Evolutionary conservation across 92 coral and sea anemone genomes (phyloP), one percentile per base, ranked within the genome.

Genomic region (Ricordea florida): DNA sequence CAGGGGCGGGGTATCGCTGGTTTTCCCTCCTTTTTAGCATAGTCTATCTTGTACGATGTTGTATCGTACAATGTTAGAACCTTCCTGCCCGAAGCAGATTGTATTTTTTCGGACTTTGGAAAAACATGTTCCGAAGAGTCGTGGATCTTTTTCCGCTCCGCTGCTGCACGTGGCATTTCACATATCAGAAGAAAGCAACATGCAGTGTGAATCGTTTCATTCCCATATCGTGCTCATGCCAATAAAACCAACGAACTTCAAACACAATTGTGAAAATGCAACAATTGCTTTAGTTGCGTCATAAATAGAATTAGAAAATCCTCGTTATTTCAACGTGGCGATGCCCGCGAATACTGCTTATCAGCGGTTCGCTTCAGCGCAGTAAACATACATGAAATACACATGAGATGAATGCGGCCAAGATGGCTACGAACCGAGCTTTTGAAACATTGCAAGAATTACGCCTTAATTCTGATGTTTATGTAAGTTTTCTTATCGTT

Each of bases 1-100:
- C 89, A 84, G 9, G 93, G 97, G 38, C 97, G 81, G 24, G 78
- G 81, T 4, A 66, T 38, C 4, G 91, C 82, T 26, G 92, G 97
- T 43, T 63, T 69, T 8, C 90, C 90, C 27, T 68, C 83, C 40
- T 96, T 96, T 57, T 69, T 75, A 27, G 88, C 92, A 51, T 62
- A 96, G 55, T 89, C 93, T 10, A 86, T 70, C 15, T 93, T 69
- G 71, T 96, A 96, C 10, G 97, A 96, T 14, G 97, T 80, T 30
- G 67, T 22, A 15, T 32, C 76, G 8, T 49, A 69, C n/a, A n/a
- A n/a, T 37, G 8, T 37, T n/a, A n/a, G 9, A n/a, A 37, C 44
- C n/a, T 37, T 37, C 44, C n/a, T 37, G 44, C 9, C 44, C 9
- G 44, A 37, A 8, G n/a, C 44, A n/a, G 8, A 8, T 8, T 37